These are phyloP conservation scores for Acanthis flammea DNA, from an alignment of 2,797 vertebrate genomes.

Conservation along the genomic window DNA sequence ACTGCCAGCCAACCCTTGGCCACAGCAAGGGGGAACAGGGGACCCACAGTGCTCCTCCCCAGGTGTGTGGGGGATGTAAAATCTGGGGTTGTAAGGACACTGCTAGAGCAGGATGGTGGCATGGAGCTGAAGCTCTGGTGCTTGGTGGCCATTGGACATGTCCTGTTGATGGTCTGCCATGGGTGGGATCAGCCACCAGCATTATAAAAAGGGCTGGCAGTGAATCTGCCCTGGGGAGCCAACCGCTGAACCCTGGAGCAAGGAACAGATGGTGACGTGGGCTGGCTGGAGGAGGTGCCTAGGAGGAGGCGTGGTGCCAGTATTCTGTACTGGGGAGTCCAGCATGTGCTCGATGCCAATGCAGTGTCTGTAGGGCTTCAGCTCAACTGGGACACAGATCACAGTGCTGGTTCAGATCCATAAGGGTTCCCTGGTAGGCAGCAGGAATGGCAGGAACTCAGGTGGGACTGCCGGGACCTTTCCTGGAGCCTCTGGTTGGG, in stretches of 20 bases:
- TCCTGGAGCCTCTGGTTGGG: constrained; percentile 11
- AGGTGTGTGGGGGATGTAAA: not conserved
- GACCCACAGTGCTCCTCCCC: not conserved
- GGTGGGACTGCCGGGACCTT: constrained; percentile 14
- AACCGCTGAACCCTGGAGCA: not conserved
- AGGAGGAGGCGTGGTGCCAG: not conserved
- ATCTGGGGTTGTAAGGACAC: not conserved
- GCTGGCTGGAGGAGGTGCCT: not conserved
- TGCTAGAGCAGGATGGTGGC: rapidly evolving
- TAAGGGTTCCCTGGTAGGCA: not conserved
- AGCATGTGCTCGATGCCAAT: rapidly evolving
- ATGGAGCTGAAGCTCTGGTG: not conserved
- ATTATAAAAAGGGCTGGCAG: not conserved
- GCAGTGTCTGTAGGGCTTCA: rapidly evolving
- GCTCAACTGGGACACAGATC: not conserved
- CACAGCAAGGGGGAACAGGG: not conserved
- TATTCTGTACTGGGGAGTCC: not conserved
- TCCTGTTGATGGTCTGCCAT: not conserved
- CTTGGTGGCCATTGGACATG: not conserved
- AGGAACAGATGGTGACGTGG: rapidly evolving
- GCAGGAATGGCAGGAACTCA: constrained; percentile 49
- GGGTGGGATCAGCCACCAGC: not conserved
- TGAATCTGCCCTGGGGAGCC: rapidly evolving
- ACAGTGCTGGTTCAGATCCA: not conserved
- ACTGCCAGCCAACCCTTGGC: not conserved